Evolutionary conservation across 2,888 invertebrate genomes (phyloP), one percentile per base, ranked within the genome.

Genomic region (Acanthococcus lagerstroemiae): DNA sequence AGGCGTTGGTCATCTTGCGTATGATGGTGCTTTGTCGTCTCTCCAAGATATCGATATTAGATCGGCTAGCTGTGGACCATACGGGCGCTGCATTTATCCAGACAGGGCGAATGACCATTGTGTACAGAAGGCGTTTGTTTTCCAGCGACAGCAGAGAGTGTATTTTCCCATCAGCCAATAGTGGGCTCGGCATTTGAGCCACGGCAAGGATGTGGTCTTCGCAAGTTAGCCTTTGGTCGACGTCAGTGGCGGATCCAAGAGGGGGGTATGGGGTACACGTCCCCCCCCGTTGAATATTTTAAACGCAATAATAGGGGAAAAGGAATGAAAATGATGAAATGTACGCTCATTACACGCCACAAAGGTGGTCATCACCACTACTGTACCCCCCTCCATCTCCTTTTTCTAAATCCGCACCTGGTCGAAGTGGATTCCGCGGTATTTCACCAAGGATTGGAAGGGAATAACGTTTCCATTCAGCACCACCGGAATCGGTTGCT

Each of bases 381-480:
- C n/a, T n/a, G n/a, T n/a, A n/a, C n/a, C n/a, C n/a, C n/a, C n/a
- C n/a, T n/a, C n/a, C n/a, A n/a, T n/a, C n/a, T n/a, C n/a, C n/a
- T n/a, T n/a, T n/a, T n/a, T n/a, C n/a, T n/a, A n/a, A n/a, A n/a
- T n/a, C n/a, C n/a, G n/a, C n/a, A n/a, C n/a, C n/a, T n/a, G n/a
- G n/a, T n/a, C 63, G 17, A 63, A 48, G 22, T 63, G 30, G n/a
- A 50, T 50, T 25, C 52, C 52, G 1, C 50, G 52, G 37, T 63
- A 63, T 26, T 50, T 48, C 19, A 27, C 63, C 7, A 12, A 9
- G 0, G 24, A 15, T n/a, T 46, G 9, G 21, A n/a, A 19, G 4
- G 63, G 63, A 4, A 63, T 21, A 6, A 26, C 3, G 12, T 4
- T 26, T 6, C 37, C 30, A 4, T 12, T 21, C 4, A 63, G 24